These are phyloP conservation scores for Venustaconcha ellipsiformis DNA, from an alignment of 1,140 invertebrate species.

Conservation along the genomic window DNA sequence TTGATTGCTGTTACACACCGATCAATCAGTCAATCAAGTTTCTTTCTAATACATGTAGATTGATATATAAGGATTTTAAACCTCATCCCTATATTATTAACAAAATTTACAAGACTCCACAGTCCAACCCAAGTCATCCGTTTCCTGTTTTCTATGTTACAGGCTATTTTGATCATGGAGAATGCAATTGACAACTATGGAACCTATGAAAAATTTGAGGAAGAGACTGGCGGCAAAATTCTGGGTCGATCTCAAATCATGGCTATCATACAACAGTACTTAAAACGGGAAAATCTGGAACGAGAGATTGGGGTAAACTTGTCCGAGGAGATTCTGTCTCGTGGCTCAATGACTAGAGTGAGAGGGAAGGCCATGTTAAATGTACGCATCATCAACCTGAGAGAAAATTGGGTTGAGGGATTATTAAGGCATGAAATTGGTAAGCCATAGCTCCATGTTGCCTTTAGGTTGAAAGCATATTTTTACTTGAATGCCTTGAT, in stretches of 20 bases:
- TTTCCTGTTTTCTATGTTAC: constrained; percentile 14
- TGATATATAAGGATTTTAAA: too few relatives aligned
- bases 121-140: too few relatives aligned
- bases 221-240: constrained; percentile 53
- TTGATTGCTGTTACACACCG: too few relatives aligned
- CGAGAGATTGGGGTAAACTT: constrained; percentile 54
- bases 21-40: too few relatives aligned
- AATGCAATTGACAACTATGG: constrained; percentile 54
- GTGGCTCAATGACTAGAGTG: constrained; percentile 59
- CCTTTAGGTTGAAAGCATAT: neutral
- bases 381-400: constrained; percentile 54
- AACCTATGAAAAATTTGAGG: constrained; percentile 63
- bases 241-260: constrained; percentile 49
- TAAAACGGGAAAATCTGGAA: constrained; percentile 55
- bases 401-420: constrained; percentile 62
- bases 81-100: too few relatives aligned
- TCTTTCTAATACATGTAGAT: too few relatives aligned
- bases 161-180: constrained; percentile 62
- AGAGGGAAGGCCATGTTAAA: constrained; percentile 55
- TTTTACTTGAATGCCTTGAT: neutral
- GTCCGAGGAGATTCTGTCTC: constrained; percentile 57
- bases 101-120: too few relatives aligned
- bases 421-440: constrained; percentile 63
- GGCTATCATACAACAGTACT: constrained; percentile 45
- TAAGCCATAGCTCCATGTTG: constrained; percentile 13